Conservation (phyloP, 2,113 vertebrate species). For the Chamaetylas fuelleborni region DNA sequence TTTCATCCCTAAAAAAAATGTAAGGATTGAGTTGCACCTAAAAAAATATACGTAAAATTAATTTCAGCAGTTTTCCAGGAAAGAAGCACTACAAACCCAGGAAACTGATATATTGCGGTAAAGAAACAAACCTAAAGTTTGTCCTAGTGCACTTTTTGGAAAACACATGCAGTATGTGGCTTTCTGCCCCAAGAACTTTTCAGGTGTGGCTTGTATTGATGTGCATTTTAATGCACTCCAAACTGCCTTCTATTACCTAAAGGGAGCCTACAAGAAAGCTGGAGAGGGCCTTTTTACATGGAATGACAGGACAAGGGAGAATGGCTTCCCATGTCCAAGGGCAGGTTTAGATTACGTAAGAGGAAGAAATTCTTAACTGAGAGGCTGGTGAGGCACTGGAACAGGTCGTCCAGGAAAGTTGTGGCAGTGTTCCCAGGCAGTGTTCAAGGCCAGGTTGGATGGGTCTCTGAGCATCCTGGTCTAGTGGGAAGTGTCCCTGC, state of each 20-base stretch:
- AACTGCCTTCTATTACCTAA: background rate
- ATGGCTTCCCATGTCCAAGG: background rate
- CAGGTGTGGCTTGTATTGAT: background rate
- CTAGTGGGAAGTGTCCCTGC: background rate
- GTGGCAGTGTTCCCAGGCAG: background rate
- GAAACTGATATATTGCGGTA: rapidly evolving
- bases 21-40: background rate
- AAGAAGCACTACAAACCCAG: background rate
- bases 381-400: background rate
- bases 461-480: background rate
- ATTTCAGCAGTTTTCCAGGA: background rate
- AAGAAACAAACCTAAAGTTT: background rate
- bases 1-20: background rate
- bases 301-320: background rate
- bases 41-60: background rate
- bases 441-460: background rate
- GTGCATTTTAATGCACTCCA: background rate
- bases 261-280: background rate
- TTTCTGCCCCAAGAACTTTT: background rate
- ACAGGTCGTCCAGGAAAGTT: background rate
- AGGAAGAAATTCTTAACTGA: background rate
- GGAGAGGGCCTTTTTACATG: background rate
- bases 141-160: background rate
- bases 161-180: background rate
- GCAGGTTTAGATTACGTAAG: background rate